A percentile compares a stretch with the other conserved stretches of the same genome.
Conservation (phyloP, 2,888 invertebrate genomes). For the Zelleria hepariella region DNA sequence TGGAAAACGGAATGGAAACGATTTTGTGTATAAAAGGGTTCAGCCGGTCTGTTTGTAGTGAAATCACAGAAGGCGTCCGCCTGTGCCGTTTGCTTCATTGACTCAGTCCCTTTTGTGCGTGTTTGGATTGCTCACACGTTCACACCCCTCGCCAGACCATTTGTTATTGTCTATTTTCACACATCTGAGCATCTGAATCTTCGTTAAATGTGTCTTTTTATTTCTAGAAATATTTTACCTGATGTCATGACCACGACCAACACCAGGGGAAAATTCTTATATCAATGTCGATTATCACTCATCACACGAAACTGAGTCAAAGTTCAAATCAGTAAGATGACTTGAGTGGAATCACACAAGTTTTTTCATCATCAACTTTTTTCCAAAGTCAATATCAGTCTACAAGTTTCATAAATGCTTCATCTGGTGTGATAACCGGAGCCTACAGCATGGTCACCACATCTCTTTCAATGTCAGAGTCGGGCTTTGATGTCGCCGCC, state of each 20-base stretch:
- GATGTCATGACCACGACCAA: no score
- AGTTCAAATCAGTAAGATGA: no score
- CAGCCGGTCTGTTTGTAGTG: constrained; percentile 25
- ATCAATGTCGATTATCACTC: no score
- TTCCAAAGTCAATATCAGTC: neutral
- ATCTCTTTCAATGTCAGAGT: constrained; percentile 33
- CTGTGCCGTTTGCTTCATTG: constrained; percentile 28
- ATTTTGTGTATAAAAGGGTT: constrained; percentile 49
- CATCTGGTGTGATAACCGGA: neutral
- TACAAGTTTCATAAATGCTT: neutral
- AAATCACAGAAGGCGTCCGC: constrained; percentile 37
- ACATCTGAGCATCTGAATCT: no score
- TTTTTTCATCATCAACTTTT: neutral
- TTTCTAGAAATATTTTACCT: no score
- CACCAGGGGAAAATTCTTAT: no score
- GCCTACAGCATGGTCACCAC: constrained; percentile 36
- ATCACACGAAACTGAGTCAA: no score
- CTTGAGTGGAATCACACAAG: no score
- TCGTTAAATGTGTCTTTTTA: no score
- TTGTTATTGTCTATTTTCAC: constrained; percentile 1
- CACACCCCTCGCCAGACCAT: neutral
- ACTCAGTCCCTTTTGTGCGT: constrained; percentile 26
- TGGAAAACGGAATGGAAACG: constrained; percentile 66
- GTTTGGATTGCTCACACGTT: neutral
- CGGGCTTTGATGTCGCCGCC: constrained; percentile 39